Conservation (phyloP, 2,888 invertebrate genomes). For the Dermolepida albohirtum region DNA sequence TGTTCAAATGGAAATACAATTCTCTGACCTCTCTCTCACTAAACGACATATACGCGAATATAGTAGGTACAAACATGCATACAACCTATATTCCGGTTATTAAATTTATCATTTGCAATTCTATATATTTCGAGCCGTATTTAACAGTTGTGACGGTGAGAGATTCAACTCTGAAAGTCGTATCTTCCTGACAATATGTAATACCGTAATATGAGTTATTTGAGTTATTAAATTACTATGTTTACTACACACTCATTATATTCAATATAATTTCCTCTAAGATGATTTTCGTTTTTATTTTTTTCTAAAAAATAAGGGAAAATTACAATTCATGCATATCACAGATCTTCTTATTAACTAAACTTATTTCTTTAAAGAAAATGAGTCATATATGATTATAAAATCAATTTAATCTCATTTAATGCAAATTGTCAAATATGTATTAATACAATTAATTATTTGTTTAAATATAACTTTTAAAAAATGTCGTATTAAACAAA, state of each 20-base stretch:
- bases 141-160: constrained; percentile 1
- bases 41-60: not conserved
- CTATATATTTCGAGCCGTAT: constrained; percentile 6
- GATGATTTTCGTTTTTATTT: not conserved
- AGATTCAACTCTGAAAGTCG: not conserved
- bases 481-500: no score
- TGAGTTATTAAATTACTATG: no score
- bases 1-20: constrained; percentile 61
- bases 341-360: constrained; percentile 33
- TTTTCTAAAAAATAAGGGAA: constrained; percentile 19
- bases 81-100: constrained; percentile 19
- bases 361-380: constrained; percentile 20
- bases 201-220: no score
- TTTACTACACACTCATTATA: no score
- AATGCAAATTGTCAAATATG: no score
- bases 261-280: constrained; percentile 13
- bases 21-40: constrained; percentile 13
- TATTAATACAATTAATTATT: no score
- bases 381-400: constrained; percentile 20
- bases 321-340: constrained; percentile 36
- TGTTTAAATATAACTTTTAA: no score
- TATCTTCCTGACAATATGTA: no score
- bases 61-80: constrained; percentile 1
- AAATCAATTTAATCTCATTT: no score
- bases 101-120: constrained; percentile 39